Evolutionary conservation across 2,888 invertebrate genomes (phyloP).

Genomic region (Xestoiulus laeticollis): DNA sequence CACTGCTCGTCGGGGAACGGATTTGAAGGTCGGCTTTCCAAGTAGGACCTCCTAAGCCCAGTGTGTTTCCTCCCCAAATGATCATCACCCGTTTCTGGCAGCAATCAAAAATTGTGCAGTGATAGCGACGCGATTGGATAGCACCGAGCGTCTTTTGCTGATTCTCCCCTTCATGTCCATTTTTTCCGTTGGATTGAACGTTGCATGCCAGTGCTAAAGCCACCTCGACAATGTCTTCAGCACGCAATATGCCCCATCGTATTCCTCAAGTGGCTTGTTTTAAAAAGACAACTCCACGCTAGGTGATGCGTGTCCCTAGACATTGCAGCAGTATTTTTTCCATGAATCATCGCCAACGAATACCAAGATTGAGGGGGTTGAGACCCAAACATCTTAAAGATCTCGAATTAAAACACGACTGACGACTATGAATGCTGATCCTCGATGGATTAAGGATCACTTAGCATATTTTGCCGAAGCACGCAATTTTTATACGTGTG

Average conservation of each 20-base stretch:
- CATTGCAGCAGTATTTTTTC: not conserved
- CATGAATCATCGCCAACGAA: not conserved
- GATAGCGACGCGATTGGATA: not conserved
- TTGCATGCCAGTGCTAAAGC: not conserved
- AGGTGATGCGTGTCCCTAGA: no score
- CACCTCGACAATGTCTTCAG: not conserved
- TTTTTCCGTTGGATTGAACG: not conserved
- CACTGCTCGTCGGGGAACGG: not conserved
- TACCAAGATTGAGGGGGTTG: not conserved
- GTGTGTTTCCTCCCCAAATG: not conserved
- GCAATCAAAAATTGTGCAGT: not conserved
- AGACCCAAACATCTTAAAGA: not conserved
- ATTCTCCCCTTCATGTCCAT: not conserved
- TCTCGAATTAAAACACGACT: no score
- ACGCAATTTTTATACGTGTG: not conserved
- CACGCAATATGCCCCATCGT: not conserved
- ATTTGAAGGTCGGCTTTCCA: constrained; percentile 3
- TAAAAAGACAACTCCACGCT: not conserved
- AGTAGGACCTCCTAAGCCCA: not conserved
- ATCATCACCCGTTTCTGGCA: not conserved
- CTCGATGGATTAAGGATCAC: not conserved
- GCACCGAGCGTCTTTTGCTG: not conserved
- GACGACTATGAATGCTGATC: no score
- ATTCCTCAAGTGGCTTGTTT: constrained; percentile 14
- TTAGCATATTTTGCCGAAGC: not conserved